Evolutionary conservation across 2,888 invertebrate species (phyloP).

Genomic region (Eremobia ochroleuca): DNA sequence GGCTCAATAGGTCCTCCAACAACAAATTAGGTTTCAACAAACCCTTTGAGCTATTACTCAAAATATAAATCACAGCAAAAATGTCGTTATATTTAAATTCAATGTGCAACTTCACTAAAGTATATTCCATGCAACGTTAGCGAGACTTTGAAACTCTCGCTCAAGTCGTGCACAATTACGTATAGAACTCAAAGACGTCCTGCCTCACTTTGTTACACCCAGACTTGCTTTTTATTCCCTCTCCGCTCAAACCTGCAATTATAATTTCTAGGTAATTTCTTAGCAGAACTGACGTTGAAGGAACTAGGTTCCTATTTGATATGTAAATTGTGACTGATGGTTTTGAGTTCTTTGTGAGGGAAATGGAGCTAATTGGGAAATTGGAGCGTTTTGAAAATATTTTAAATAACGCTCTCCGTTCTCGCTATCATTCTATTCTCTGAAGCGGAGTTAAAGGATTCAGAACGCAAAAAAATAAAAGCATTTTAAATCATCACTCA

Average conservation of each 20-base stretch:
- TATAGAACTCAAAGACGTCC: conserved; percentile 57
- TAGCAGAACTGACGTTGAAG: conserved; percentile 25
- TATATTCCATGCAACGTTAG: conserved; percentile 45
- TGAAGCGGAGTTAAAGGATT: neutral
- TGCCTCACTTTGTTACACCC: conserved; percentile 52
- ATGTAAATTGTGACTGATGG: conserved; percentile 42
- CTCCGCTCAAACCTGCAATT: conserved; percentile 55
- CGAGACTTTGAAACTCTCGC: conserved; percentile 37
- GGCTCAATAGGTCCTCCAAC: neutral
- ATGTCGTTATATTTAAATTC: conserved; percentile 33
- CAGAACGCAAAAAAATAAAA: conserved; percentile 21
- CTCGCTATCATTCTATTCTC: neutral
- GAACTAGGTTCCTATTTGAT: conserved; percentile 37
- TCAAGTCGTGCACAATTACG: conserved; percentile 61
- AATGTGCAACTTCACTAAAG: conserved; percentile 36
- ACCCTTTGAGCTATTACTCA: conserved; percentile 19
- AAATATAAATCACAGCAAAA: conserved; percentile 34
- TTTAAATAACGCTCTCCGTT: neutral
- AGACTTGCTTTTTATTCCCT: conserved; percentile 50
- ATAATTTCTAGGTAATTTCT: conserved; percentile 64
- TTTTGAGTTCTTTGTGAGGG: conserved; percentile 10
- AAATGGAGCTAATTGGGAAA: conserved; percentile 12
- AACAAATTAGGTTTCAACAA: neutral
- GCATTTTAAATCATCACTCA: conserved; percentile 34
- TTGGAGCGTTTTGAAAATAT: conserved; percentile 2